Base-by-base conservation (phyloP, 2,888 invertebrate genomes). In the Branchellion lobata region DNA sequence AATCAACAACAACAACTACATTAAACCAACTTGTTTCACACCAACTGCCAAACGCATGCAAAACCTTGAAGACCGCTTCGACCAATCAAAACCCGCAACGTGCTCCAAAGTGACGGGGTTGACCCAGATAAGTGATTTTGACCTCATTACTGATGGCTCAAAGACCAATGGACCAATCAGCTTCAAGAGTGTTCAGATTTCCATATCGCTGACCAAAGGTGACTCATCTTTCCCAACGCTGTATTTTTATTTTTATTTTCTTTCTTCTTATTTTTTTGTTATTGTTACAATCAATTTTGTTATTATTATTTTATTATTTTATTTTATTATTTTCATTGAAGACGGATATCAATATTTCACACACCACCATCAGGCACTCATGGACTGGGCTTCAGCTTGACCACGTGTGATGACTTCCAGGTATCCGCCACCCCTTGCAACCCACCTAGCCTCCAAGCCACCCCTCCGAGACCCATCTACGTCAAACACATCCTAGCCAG, bases 341-440 rank as follows among this genome's bases (percentile, higher is more conserved):
- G n/a, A n/a, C n/a, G n/a, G n/a, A n/a, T n/a, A n/a, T n/a, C n/a
- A n/a, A n/a, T n/a, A n/a, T n/a, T n/a, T n/a, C n/a, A n/a, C n/a
- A n/a, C n/a, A n/a, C n/a, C n/a, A n/a, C n/a, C 47, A 33, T 14
- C 93, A 89, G 96, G 95, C 0, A 91, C 92, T 73, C 92, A 93
- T 85, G 97, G 98, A 0, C 90, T 99, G 18, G 98, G 98, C 21
- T 99, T 99, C 88, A 97, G 96, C 85, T 94, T 98, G 82, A 98
- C 98, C 8, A 96, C 97, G 0, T 90, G 98, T 73, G 97, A 97
- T 88, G 97, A 97, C 89, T 94, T 95, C 31, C 61, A 57, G 24
- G 8, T 8, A 14, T 40, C 40, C 5, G 40, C 40, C 40, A 98
- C 40, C 40, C 40, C 40, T 8, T 40, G 8, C 40, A 40, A 40